phyloP scores from a whole-genome alignment of 2,113 vertebrate genomes.

The Marmota flaviventris region DNA sequence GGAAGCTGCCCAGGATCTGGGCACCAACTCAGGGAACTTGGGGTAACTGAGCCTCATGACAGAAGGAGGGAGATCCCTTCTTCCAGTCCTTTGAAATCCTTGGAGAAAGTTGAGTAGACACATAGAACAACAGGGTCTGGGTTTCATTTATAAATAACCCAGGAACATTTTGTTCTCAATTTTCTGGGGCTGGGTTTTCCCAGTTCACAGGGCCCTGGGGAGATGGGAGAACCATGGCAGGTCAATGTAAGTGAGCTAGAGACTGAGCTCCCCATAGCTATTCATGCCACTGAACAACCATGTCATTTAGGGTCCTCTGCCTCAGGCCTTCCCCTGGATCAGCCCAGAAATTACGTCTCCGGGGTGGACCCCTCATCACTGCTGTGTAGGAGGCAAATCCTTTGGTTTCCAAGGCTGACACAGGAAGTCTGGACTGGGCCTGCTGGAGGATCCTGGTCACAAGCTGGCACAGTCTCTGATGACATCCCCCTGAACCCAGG shows the following conservation, averaged over 20 bases:
- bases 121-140: background rate
- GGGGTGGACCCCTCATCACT: slow-evolving; percentile 57
- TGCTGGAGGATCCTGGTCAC: background rate
- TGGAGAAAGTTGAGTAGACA: background rate
- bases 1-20: background rate
- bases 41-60: background rate
- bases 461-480: background rate
- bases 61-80: background rate
- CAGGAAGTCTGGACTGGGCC: slow-evolving; percentile 55
- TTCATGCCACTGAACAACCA: slow-evolving; percentile 64
- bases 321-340: slow-evolving; percentile 43
- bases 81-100: background rate
- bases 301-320: slow-evolving; percentile 68
- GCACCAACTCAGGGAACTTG: background rate
- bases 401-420: slow-evolving; percentile 52
- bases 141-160: slow-evolving; percentile 78
- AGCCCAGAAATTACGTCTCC: slow-evolving; percentile 65
- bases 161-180: slow-evolving; percentile 73
- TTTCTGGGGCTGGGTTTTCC: slow-evolving; percentile 65
- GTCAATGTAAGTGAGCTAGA: background rate
- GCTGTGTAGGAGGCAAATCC: background rate
- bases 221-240: background rate
- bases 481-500: background rate
- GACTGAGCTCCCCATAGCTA: background rate
- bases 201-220: slow-evolving; percentile 72